A percentile compares a stretch with the other conserved stretches of the same genome.
phyloP scores from a whole-genome alignment of 2,888 invertebrate genomes.

The Dryocosmus kuriphilus region DNA sequence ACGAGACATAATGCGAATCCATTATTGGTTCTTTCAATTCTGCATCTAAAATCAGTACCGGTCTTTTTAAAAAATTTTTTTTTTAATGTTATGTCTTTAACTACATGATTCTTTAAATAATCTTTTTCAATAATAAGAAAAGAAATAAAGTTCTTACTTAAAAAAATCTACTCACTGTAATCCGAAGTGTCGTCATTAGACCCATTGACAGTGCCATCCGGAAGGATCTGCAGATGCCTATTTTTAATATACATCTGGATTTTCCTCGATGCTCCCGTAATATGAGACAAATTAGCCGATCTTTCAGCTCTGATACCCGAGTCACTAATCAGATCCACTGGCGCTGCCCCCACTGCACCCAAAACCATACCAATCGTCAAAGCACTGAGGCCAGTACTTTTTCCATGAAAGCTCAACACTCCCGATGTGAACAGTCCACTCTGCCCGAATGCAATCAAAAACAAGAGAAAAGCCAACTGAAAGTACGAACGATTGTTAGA shows the following conservation, averaged over 20 bases:
- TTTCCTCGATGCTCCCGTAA: slow-evolving; percentile 88
- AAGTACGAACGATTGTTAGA: slow-evolving; percentile 60
- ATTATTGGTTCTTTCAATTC: neutral
- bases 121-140: neutral
- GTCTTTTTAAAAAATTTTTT: neutral
- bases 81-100: neutral
- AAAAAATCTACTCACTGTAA: slow-evolving; percentile 86
- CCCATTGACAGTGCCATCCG: slow-evolving; percentile 92
- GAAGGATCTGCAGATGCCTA: slow-evolving; percentile 89
- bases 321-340: slow-evolving; percentile 65
- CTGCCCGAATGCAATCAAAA: slow-evolving; percentile 68
- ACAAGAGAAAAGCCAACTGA: slow-evolving; percentile 65
- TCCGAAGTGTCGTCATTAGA: slow-evolving; percentile 88
- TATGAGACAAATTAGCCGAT: slow-evolving; percentile 89
- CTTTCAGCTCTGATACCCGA: slow-evolving; percentile 82
- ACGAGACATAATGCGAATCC: neutral
- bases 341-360: slow-evolving; percentile 63
- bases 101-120: too few relatives aligned
- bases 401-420: slow-evolving; percentile 50
- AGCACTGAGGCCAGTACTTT: slow-evolving; percentile 56
- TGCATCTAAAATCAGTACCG: neutral
- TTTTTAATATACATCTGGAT: slow-evolving; percentile 92
- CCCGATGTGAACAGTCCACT: slow-evolving; percentile 60
- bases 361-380: slow-evolving; percentile 68
- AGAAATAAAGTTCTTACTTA: neutral